A percentile compares a stretch with the other conserved stretches of the same genome.
Conservation (phyloP, 2,888 invertebrate species). For the Xestia xanthographa region DNA sequence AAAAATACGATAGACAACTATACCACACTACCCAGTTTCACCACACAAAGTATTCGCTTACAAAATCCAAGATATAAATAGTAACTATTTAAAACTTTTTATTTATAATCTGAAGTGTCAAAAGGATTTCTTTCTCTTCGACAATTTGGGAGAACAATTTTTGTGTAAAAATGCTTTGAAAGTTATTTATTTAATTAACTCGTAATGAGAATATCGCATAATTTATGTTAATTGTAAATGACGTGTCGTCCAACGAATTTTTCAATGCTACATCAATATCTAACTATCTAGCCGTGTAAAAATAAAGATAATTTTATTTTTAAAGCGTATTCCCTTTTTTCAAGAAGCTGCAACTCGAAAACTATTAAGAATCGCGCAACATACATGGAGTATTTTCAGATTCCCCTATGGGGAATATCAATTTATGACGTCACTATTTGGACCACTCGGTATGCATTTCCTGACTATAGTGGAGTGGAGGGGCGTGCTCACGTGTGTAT, state of each 20-base stretch:
- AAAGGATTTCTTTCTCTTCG: conserved; percentile 52
- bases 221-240: background rate
- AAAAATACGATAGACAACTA: background rate
- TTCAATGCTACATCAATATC: background rate
- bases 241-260: background rate
- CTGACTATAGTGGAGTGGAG: background rate
- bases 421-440: background rate
- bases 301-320: background rate
- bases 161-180: conserved; percentile 28
- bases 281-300: background rate
- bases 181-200: conserved; percentile 59
- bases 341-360: background rate
- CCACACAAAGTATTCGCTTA: conserved; percentile 26
- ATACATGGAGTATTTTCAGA: background rate
- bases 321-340: background rate
- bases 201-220: conserved; percentile 6
- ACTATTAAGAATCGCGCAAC: background rate
- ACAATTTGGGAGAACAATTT: conserved; percentile 67
- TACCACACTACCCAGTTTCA: conserved; percentile 19
- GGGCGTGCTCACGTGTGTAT: background rate
- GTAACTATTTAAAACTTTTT: conserved; percentile 64
- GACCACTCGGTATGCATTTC: background rate
- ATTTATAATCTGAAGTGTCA: conserved; percentile 72
- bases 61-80: conserved; percentile 17
- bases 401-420: no score